Base-by-base conservation (phyloP, 2,797 vertebrate genomes). In the Sebastes variabilis region DNA sequence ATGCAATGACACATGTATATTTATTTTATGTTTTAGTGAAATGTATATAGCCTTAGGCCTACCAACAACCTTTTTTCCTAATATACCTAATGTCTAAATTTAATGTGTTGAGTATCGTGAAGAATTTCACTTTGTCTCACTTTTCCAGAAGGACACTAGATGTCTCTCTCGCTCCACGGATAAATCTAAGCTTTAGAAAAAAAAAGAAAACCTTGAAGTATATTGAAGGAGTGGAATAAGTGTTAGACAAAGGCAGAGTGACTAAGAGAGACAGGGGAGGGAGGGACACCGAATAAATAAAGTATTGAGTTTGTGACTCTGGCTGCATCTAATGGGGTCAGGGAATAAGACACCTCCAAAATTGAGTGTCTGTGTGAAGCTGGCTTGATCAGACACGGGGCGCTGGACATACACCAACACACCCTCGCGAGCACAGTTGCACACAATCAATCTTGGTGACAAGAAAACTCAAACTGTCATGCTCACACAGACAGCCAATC, bases 91-190 rank as follows among this genome's bases (percentile, higher is more conserved):
- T 67, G 11, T 81, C 13, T 29, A 13, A 62, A 75, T 76, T 56
- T 0, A 68, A 42, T 72, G 6, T 42, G 7, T 67, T 78, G 2
- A 3, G 24, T 10, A 38, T 79, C 1, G 59, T 71, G 2, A 61
- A 36, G 3, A 69, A 36, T 85, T 75, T 59, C 6, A 12, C 2
- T 80, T 69, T 24, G 36, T 60, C 9, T 24, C 9, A n/a, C 6
- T 78, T 93, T 84, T 75, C n/a, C 20, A 56, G 36, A 82, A 66
- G 1, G 72, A 73, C 96, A 94, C 93, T 94, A 95, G 96, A 93
- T 96, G 96, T 93, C 96, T 95, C 95, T 96, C 94, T 96, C 55
- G 94, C 96, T 96, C 95, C 95, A 96, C 12, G 72, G 72, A 92
- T 90, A 87, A 95, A 92, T 69, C 22, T 56, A 8, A 72, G 20